These are phyloP conservation scores for Rhingia campestris DNA, from an alignment of 2,888 invertebrate genomes.

Conservation along the genomic window DNA sequence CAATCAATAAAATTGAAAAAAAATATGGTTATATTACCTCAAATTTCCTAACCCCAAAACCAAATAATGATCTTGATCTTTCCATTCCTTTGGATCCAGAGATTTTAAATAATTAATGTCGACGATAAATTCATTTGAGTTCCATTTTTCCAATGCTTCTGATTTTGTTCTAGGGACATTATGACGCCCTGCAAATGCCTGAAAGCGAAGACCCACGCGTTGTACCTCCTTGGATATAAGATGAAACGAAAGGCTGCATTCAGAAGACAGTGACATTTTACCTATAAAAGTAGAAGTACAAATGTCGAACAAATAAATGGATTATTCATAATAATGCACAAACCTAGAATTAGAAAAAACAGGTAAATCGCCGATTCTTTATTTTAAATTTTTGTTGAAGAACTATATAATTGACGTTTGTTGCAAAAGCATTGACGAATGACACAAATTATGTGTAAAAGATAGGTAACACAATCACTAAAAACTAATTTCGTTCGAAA, in stretches of 20 bases:
- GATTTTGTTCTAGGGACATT: slow-evolving; percentile 48
- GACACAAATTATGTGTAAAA: too few relatives aligned
- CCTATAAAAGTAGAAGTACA: neutral
- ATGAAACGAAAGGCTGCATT: slow-evolving; percentile 40
- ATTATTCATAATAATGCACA: too few relatives aligned
- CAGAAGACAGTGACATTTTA: slow-evolving; percentile 42
- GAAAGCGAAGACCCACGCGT: slow-evolving; percentile 62
- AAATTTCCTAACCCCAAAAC: slow-evolving; percentile 93
- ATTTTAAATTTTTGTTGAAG: too few relatives aligned
- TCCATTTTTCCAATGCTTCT: slow-evolving; percentile 79
- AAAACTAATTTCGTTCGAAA: too few relatives aligned
- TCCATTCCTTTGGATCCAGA: slow-evolving; percentile 98
- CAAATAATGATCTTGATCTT: slow-evolving; percentile 98
- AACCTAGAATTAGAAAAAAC: too few relatives aligned
- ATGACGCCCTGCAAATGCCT: slow-evolving; percentile 54
- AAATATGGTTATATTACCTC: slow-evolving; percentile 76
- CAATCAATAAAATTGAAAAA: neutral
- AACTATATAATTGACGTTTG: too few relatives aligned
- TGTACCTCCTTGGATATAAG: slow-evolving; percentile 57
- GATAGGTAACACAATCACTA: too few relatives aligned
- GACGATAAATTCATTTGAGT: slow-evolving; percentile 85
- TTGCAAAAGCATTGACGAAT: too few relatives aligned
- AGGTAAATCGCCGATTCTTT: too few relatives aligned
- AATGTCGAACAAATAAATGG: too few relatives aligned
- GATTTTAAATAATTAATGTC: slow-evolving; percentile 93